Percentiles rank a stretch among this genome's conserved stretches.
Conservation (phyloP, 1,140 invertebrate genomes). For the Hylaeus volcanicus region DNA sequence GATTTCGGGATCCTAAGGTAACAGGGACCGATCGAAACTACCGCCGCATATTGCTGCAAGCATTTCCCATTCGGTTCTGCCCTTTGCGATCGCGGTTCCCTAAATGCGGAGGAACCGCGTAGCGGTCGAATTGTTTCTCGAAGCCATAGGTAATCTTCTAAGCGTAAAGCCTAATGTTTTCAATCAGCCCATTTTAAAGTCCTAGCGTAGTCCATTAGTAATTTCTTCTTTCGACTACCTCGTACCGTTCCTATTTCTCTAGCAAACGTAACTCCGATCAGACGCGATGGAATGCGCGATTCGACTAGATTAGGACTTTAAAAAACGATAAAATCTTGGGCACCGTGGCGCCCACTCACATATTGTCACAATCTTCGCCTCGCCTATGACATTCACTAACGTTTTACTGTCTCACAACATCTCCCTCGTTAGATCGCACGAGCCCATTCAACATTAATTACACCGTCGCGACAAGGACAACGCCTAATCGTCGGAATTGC, state of each 20-base stretch:
- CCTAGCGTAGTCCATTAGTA: not conserved
- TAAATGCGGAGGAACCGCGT: slow-evolving; percentile 21
- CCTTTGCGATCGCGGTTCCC: not conserved
- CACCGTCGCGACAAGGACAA: not conserved
- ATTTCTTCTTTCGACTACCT: too few species aligned
- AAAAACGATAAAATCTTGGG: slow-evolving; percentile 3
- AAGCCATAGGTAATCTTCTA: slow-evolving; percentile 25
- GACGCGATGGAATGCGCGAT: not conserved
- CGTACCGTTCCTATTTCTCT: too few species aligned
- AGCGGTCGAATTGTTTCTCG: slow-evolving; percentile 11
- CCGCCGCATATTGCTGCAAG: slow-evolving; percentile 1
- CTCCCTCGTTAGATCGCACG: not conserved
- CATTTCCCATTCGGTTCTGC: not conserved
- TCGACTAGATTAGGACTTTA: slow-evolving; percentile 44
- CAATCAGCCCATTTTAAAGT: slow-evolving; percentile 4
- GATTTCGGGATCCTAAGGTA: slow-evolving; percentile 21
- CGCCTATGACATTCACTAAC: not conserved
- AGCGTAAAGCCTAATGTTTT: slow-evolving; percentile 34
- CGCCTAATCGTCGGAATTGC: not conserved
- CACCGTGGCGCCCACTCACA: slow-evolving; percentile 16
- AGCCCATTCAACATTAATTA: not conserved
- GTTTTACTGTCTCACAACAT: not conserved
- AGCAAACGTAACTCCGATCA: too few species aligned
- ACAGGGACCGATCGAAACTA: slow-evolving; percentile 25
- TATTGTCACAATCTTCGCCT: slow-evolving; percentile 37